These are phyloP conservation scores for Eriosoma lanigerum DNA, from an alignment of 1,140 invertebrate genomes.

Conservation along the genomic window DNA sequence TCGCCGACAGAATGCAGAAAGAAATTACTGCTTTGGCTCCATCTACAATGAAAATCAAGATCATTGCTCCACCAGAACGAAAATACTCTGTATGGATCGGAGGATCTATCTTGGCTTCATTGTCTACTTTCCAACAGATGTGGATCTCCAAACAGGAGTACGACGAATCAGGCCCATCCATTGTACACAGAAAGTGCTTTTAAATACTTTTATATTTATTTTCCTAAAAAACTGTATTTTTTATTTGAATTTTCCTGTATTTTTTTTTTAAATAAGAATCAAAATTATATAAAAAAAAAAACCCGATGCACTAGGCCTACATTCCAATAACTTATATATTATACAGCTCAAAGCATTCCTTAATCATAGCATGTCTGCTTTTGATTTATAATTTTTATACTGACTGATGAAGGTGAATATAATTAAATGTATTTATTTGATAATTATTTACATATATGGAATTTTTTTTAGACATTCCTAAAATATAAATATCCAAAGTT, in stretches of 20 bases:
- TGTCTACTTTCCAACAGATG: constrained; percentile 90
- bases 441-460: constrained; percentile 49
- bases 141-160: constrained; percentile 97
- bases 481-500: constrained; percentile 39
- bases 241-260: constrained; percentile 45
- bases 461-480: constrained; percentile 50
- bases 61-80: constrained; percentile 81
- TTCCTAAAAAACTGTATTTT: constrained; percentile 50
- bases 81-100: constrained; percentile 87
- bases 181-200: constrained; percentile 95
- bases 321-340: constrained; percentile 50
- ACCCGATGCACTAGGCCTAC: constrained; percentile 47
- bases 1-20: constrained; percentile 76
- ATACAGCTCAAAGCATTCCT: constrained; percentile 51
- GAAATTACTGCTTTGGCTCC: constrained; percentile 77
- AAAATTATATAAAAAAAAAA: constrained; percentile 49
- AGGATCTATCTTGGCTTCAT: constrained; percentile 80
- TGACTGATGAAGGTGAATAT: constrained; percentile 50
- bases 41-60: constrained; percentile 78
- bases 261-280: constrained; percentile 50
- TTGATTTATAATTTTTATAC: constrained; percentile 52
- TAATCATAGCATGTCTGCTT: constrained; percentile 44
- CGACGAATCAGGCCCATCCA: constrained; percentile 90
- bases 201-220: constrained; percentile 62
- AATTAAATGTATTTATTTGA: constrained; percentile 51